These are phyloP conservation scores for Rosalia funebris DNA, from an alignment of 2,888 invertebrate genomes.

Conservation along the genomic window DNA sequence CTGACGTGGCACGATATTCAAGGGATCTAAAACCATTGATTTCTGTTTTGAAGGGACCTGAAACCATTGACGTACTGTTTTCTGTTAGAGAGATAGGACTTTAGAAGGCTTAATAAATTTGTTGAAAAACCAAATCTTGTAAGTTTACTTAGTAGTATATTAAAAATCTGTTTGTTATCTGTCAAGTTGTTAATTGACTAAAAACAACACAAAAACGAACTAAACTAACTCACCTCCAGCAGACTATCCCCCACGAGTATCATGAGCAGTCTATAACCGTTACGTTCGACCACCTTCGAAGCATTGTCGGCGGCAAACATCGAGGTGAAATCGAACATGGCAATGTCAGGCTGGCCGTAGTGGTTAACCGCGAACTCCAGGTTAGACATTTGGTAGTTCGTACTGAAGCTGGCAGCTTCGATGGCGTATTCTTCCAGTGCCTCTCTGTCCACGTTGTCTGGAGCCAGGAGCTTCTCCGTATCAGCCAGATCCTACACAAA, in stretches of 20 bases:
- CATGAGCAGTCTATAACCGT: constrained; percentile 84
- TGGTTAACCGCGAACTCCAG: constrained; percentile 97
- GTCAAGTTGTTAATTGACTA: too few relatives aligned
- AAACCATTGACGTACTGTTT: too few relatives aligned
- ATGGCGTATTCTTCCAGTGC: constrained; percentile 90
- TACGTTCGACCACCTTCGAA: constrained; percentile 78
- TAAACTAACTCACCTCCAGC: constrained; percentile 79
- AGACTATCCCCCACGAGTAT: constrained; percentile 96
- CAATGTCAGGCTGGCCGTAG: constrained; percentile 96
- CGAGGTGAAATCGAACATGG: constrained; percentile 99
- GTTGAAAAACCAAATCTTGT: too few relatives aligned
- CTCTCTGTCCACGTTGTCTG: constrained; percentile 90
- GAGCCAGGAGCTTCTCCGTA: constrained; percentile 85
- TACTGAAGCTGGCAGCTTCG: constrained; percentile 95
- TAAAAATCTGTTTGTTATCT: too few relatives aligned
- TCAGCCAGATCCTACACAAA: constrained; percentile 84
- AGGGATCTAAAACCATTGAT: too few relatives aligned
- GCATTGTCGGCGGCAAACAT: constrained; percentile 98
- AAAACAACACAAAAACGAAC: too few relatives aligned
- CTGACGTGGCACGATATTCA: too few relatives aligned
- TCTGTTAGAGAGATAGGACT: too few relatives aligned
- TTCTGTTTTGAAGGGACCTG: too few relatives aligned
- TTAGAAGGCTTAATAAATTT: too few relatives aligned
- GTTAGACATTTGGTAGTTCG: constrained; percentile 84
- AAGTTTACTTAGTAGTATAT: too few relatives aligned